Evolutionary conservation across 2,113 vertebrate species (phyloP), one percentile per base, ranked within the genome.

Genomic region (Ornithorhynchus anatinus): DNA sequence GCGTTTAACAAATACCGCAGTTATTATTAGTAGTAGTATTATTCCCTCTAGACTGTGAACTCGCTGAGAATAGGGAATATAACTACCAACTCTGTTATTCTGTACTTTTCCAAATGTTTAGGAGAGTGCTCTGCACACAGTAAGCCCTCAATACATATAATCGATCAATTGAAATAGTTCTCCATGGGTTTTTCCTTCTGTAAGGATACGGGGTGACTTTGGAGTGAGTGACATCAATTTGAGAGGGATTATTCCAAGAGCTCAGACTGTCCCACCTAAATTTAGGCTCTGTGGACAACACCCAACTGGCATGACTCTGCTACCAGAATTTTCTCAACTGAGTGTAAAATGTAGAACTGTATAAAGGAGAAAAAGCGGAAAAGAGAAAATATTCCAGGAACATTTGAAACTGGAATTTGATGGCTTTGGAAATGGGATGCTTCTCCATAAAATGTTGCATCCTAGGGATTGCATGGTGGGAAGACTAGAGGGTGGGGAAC

Each of bases 251-350:
- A 45, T 44, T 74, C 10, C 45, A 2, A 5, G 59, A 77, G 43
- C 40, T 36, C 9, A 66, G 19, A 64, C 59, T 68, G 10, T 47
- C 77, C 63, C 65, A 29, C 60, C 84, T 80, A 76, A 87, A 82
- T 58, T 51, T 16, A 73, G 59, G 65, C 59, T 60, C 58, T 64
- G 67, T 75, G 76, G 63, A 77, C n/a, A n/a, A n/a, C n/a, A 85
- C 65, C 66, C 3, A 66, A 25, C 59, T 77, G 17, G 58, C 32
- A 79, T 57, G 54, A n/a, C n/a, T 50, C 77, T 76, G 58, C 61
- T 62, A 73, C 25, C 3, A 48, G 32, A 25, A 82, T 73, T 80
- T 78, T 44, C 61, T 63, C 77, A 53, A 50, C 31, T 38, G 56
- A 7, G 50, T 79, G 76, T 69, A 52, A 64, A 37, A 76, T 74